Conservation (phyloP, 2,797 vertebrate species). For the Euphonia xanthogaster region DNA sequence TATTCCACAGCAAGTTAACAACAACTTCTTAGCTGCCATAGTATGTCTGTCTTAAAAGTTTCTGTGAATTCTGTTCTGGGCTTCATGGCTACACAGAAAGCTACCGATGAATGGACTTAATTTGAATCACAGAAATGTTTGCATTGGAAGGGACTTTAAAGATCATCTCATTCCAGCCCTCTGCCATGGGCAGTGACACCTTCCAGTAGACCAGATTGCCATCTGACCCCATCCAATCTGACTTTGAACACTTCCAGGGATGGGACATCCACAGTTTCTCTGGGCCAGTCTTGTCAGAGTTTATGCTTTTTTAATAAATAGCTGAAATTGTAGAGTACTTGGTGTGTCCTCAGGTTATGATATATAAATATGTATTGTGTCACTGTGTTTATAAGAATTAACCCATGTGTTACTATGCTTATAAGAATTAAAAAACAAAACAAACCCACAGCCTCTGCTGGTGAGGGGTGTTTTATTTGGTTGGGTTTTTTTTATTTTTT, state of each 20-base stretch:
- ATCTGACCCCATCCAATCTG: accelerated
- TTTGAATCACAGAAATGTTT: not conserved
- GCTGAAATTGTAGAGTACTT: not conserved
- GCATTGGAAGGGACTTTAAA: not conserved
- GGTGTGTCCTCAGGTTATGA: not conserved
- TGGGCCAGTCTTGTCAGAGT: not conserved
- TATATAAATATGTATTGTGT: not conserved
- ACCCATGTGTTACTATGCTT: not conserved
- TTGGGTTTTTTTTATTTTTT: not conserved
- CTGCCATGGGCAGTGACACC: not conserved
- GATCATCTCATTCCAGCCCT: accelerated
- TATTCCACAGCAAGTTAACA: not conserved
- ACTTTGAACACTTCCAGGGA: no score
- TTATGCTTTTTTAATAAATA: not conserved
- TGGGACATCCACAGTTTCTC: not conserved
- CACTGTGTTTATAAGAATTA: not conserved
- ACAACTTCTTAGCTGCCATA: not conserved
- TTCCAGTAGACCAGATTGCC: not conserved
- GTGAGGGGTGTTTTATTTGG: not conserved
- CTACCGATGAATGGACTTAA: not conserved
- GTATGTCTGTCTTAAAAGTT: not conserved
- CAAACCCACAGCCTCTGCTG: not conserved
- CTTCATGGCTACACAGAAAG: not conserved
- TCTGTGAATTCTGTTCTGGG: not conserved
- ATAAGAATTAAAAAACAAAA: not conserved